phyloP scores from a whole-genome alignment of 1,140 invertebrate species.

The Calliphora vicina region DNA sequence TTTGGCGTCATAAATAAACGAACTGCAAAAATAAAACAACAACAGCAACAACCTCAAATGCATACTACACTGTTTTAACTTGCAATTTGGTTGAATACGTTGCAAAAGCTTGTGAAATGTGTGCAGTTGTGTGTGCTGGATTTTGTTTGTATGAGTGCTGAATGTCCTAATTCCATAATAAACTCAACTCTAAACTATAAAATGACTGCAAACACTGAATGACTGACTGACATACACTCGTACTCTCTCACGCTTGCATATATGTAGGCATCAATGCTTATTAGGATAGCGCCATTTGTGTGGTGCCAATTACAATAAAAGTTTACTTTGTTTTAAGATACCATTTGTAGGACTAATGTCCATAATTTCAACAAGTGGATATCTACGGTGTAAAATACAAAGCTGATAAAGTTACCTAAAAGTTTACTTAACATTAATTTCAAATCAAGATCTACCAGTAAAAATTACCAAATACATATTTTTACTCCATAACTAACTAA shows the following conservation, averaged over 20 bases:
- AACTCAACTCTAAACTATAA: slow-evolving; percentile 7
- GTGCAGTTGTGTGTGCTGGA: not conserved
- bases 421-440: too few species aligned
- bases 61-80: not conserved
- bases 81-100: not conserved
- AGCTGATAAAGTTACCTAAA: too few species aligned
- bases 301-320: too few species aligned
- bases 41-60: not conserved
- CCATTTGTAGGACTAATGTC: too few species aligned
- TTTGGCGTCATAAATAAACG: slow-evolving; percentile 23
- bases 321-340: too few species aligned
- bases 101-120: not conserved
- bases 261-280: too few species aligned
- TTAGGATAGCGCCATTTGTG: too few species aligned
- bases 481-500: too few species aligned
- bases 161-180: slow-evolving; percentile 32
- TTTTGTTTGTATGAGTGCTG: not conserved
- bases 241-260: not conserved
- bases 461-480: too few species aligned
- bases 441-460: too few species aligned
- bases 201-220: not conserved
- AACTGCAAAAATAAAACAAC: not conserved
- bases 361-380: too few species aligned
- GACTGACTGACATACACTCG: not conserved
- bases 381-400: too few species aligned